Evolutionary conservation across 2,888 invertebrate genomes (phyloP).

Genomic region (Sinodicranocentrus sp.): DNA sequence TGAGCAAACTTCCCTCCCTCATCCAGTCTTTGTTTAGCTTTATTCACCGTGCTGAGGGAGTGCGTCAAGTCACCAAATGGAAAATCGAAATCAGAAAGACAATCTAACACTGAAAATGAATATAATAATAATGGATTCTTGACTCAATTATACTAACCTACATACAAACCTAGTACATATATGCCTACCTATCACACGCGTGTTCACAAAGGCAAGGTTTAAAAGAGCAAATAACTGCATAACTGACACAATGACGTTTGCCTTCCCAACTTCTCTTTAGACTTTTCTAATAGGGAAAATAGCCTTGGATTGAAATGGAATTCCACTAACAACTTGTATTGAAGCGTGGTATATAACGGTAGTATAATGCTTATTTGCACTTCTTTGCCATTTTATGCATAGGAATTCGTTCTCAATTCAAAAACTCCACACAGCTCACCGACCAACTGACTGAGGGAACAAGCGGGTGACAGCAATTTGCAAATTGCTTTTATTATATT

Average conservation of each 20-base stretch:
- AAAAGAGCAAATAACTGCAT: slow-evolving; percentile 32
- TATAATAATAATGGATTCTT: slow-evolving; percentile 45
- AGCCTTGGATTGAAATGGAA: no score
- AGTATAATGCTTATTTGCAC: neutral
- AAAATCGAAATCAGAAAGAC: slow-evolving; percentile 34
- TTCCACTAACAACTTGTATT: no score
- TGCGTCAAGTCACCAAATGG: no score
- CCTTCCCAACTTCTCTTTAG: neutral
- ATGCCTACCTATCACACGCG: no score
- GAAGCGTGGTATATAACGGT: no score
- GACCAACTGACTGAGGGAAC: neutral
- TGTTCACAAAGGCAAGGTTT: slow-evolving; percentile 6
- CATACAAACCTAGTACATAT: no score
- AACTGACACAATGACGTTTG: slow-evolving; percentile 22
- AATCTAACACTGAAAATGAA: slow-evolving; percentile 48
- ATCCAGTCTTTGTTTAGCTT: neutral
- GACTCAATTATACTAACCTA: slow-evolving; percentile 42
- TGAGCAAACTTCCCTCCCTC: neutral
- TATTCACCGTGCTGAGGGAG: neutral
- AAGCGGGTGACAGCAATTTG: slow-evolving; percentile 46
- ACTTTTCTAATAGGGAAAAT: no score
- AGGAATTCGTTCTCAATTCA: neutral
- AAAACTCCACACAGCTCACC: no score
- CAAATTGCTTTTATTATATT: slow-evolving; percentile 58
- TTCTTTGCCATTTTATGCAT: neutral